Percentiles rank a stretch among this genome's conserved stretches.
These are phyloP conservation scores for Globicephala melas DNA, from an alignment of 2,113 vertebrate species.

Conservation along the genomic window DNA sequence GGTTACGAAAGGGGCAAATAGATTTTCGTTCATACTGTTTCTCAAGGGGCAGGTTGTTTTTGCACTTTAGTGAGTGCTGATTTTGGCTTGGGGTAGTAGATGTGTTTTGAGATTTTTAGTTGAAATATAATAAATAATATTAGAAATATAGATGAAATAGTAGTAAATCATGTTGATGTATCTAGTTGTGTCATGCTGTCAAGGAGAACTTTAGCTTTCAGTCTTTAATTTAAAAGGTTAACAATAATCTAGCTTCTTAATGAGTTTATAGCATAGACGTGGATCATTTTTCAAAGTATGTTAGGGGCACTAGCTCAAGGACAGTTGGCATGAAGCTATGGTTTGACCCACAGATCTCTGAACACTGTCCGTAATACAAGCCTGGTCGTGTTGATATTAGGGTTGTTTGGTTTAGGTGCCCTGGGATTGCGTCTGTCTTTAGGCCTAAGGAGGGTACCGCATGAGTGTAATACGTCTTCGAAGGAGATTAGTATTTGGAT, in stretches of 20 bases:
- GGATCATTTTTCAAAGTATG: background rate
- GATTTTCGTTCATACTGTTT: too few relatives aligned
- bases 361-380: accelerated
- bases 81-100: too few relatives aligned
- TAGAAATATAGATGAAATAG: background rate
- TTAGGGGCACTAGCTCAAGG: accelerated
- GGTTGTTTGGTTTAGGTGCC: background rate
- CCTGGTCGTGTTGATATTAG: accelerated
- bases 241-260: background rate
- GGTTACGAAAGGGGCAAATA: too few relatives aligned
- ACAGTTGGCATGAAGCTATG: background rate
- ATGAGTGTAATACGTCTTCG: accelerated
- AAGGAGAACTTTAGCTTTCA: too few relatives aligned
- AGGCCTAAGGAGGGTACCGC: accelerated
- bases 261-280: background rate
- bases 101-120: too few relatives aligned
- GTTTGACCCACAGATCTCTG: background rate
- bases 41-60: too few relatives aligned
- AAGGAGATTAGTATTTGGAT: accelerated
- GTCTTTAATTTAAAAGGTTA: background rate
- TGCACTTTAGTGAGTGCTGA: too few relatives aligned
- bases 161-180: background rate
- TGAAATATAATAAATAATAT: background rate
- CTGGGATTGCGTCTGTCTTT: background rate
- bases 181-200: background rate